Percentiles rank a stretch among this genome's conserved stretches.
These are phyloP conservation scores for Crioceris asparagi DNA, from an alignment of 2,888 invertebrate species.

Conservation along the genomic window DNA sequence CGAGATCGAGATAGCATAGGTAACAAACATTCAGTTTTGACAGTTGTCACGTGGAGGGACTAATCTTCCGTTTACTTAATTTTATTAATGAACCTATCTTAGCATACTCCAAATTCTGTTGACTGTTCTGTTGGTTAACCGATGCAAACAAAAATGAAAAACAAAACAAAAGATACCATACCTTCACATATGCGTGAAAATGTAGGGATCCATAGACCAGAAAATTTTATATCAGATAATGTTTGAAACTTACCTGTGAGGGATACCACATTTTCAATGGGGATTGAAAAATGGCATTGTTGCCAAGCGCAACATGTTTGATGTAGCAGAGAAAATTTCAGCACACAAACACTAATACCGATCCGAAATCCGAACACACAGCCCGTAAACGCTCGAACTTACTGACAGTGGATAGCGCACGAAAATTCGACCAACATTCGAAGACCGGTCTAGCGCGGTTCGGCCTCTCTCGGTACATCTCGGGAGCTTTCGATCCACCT, in stretches of 20 bases:
- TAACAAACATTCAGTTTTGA: slow-evolving; percentile 39
- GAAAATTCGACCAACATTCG: slow-evolving; percentile 25
- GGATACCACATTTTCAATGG: slow-evolving; percentile 40
- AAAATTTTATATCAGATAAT: too few species aligned
- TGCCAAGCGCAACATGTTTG: slow-evolving; percentile 37
- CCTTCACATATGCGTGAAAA: too few species aligned
- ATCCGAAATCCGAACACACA: too few species aligned
- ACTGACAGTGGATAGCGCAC: slow-evolving; percentile 18
- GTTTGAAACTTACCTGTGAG: slow-evolving; percentile 36
- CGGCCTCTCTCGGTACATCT: slow-evolving; percentile 32
- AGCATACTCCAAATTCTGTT: too few species aligned
- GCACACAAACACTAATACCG: too few species aligned
- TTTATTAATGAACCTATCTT: too few species aligned
- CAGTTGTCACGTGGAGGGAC: slow-evolving; percentile 38
- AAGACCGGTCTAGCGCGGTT: slow-evolving; percentile 35
- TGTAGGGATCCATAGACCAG: too few species aligned
- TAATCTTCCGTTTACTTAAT: too few species aligned
- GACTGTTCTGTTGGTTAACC: too few species aligned
- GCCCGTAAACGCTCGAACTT: slow-evolving; percentile 19
- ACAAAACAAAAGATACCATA: too few species aligned
- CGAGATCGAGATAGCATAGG: slow-evolving; percentile 39
- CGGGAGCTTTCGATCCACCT: slow-evolving; percentile 40
- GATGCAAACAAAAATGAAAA: too few species aligned
- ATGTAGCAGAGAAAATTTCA: too few species aligned
- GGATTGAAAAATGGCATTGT: slow-evolving; percentile 35